Conservation (phyloP, 2,888 invertebrate genomes). For the Pomacea canaliculata region DNA sequence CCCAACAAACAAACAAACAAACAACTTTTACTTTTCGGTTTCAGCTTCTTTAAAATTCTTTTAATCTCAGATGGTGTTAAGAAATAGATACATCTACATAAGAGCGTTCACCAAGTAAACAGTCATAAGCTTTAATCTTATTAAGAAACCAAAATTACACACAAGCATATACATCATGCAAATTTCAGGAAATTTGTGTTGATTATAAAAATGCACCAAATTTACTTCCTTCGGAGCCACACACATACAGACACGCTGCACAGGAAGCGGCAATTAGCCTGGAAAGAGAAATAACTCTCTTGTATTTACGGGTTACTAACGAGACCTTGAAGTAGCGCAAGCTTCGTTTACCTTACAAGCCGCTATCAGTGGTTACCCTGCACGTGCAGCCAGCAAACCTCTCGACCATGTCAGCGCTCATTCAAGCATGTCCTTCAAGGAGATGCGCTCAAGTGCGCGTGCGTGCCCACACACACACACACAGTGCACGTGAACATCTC, state of each 20-base stretch:
- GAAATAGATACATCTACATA: no score
- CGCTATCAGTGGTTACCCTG: conserved; percentile 3
- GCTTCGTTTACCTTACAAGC: conserved; percentile 23
- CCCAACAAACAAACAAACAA: no score
- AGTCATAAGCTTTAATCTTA: no score
- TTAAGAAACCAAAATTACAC: no score
- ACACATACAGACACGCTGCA: neutral
- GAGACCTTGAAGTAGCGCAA: neutral
- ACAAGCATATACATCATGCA: no score
- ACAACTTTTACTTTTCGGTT: no score
- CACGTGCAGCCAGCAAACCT: conserved; percentile 20
- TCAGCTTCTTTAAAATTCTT: no score
- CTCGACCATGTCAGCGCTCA: conserved; percentile 21
- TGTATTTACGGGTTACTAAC: conserved; percentile 25
- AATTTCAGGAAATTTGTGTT: no score
- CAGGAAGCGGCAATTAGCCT: conserved; percentile 20
- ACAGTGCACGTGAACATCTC: neutral
- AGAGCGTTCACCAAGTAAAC: no score
- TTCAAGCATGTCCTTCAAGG: conserved; percentile 11
- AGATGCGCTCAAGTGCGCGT: conserved; percentile 23
- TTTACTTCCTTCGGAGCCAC: no score
- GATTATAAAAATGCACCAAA: no score
- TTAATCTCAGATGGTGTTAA: no score
- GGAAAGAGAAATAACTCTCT: neutral
- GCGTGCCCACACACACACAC: neutral